phyloP scores from a whole-genome alignment of 1,140 invertebrate species.

The Calephelis nemesis region DNA sequence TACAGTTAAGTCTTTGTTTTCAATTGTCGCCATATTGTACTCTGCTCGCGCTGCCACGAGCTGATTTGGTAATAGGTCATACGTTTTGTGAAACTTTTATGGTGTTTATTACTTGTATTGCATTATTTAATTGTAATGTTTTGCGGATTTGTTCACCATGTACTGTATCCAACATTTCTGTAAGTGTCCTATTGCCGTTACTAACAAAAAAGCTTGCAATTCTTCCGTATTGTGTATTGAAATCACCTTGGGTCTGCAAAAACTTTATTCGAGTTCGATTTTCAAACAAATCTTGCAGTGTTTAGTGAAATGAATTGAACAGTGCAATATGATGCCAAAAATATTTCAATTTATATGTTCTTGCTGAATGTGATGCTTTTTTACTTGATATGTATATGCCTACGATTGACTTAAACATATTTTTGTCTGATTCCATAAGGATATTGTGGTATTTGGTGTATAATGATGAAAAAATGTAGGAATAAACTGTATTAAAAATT shows the following conservation, averaged over 20 bases:
- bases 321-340: no score
- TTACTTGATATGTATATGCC: no score
- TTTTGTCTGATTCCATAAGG: no score
- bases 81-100: constrained; percentile 25
- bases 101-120: constrained; percentile 18
- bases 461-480: no score
- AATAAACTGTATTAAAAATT: no score
- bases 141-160: background rate
- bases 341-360: no score
- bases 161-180: background rate
- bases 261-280: background rate
- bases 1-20: constrained; percentile 60
- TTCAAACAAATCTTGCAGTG: background rate
- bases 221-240: background rate
- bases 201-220: background rate
- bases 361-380: no score
- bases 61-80: constrained; percentile 42
- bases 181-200: background rate
- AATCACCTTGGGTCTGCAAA: background rate
- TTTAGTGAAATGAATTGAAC: no score
- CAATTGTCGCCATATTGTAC: constrained; percentile 73
- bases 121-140: constrained; percentile 22
- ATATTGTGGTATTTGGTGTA: no score
- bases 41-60: constrained; percentile 48
- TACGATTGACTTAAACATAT: no score